These are phyloP conservation scores for Istiophorus platypterus DNA, from an alignment of 2,113 vertebrate genomes.

Conservation along the genomic window DNA sequence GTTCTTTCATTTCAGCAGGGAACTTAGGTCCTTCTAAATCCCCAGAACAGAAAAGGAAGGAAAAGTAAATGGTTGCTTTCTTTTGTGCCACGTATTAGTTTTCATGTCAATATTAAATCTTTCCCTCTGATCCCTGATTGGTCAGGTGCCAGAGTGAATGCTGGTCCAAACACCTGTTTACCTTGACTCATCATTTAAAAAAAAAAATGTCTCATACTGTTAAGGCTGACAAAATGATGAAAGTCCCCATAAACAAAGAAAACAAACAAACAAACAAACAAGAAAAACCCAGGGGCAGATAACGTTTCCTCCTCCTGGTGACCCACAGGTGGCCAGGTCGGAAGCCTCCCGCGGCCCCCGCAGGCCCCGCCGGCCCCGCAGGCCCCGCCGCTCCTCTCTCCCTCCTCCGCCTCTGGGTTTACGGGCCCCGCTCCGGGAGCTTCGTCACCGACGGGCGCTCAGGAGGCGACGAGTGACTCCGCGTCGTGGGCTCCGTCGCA, in stretches of 20 bases:
- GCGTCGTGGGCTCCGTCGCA: conserved; percentile 50
- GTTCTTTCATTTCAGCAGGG: too few species aligned
- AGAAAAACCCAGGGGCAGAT: too few species aligned
- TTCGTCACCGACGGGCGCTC: conserved; percentile 65
- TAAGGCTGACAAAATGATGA: conserved; percentile 22
- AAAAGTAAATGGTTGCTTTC: too few species aligned
- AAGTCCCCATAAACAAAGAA: too few species aligned
- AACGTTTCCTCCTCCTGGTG: conserved; percentile 15
- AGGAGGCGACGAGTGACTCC: conserved; percentile 60
- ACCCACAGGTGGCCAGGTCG: conserved; percentile 62
- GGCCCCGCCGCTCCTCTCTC: conserved; percentile 17
- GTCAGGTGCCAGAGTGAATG: conserved; percentile 21
- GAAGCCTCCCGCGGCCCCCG: too few species aligned
- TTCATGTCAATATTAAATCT: conserved; percentile 27
- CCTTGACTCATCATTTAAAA: conserved; percentile 30
- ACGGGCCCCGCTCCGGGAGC: conserved; percentile 51
- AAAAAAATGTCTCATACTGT: neutral
- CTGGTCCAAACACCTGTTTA: neutral
- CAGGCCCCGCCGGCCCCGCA: too few species aligned
- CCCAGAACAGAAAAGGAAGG: too few species aligned
- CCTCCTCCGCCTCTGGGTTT: conserved; percentile 40
- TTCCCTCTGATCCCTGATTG: conserved; percentile 12
- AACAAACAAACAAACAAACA: too few species aligned
- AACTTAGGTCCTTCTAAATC: too few species aligned
- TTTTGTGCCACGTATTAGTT: conserved; percentile 9